These are phyloP conservation scores for Bombylius discolor DNA, from an alignment of 2,888 invertebrate genomes.

Conservation along the genomic window DNA sequence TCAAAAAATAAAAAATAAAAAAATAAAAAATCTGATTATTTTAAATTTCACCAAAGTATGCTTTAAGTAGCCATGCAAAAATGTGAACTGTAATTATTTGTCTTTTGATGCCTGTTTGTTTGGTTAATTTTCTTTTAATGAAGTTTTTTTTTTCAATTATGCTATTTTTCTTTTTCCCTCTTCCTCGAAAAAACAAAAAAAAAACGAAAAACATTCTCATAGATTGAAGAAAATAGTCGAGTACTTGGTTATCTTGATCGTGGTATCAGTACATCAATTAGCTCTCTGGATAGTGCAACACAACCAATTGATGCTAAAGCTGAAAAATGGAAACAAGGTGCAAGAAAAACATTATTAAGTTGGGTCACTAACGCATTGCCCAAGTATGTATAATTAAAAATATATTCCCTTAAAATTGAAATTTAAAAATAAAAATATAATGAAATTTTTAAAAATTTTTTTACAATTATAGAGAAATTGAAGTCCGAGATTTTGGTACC, in stretches of 20 bases:
- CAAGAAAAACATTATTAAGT: constrained; percentile 77
- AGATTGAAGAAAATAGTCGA: constrained; percentile 93
- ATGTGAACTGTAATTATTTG: no score
- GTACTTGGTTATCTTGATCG: constrained; percentile 75
- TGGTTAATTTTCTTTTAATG: no score
- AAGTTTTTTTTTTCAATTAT: no score
- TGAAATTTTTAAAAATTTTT: neutral
- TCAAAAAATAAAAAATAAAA: no score
- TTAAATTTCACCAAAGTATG: no score
- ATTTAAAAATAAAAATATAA: no score
- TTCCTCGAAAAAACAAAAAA: no score
- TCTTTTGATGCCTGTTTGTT: no score
- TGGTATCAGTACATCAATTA: constrained; percentile 63
- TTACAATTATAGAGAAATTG: constrained; percentile 54
- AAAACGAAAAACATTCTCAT: no score
- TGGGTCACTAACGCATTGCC: constrained; percentile 91
- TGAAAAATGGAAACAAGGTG: constrained; percentile 75
- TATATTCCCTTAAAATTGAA: no score
- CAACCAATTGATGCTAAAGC: constrained; percentile 41
- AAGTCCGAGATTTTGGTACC: constrained; percentile 85
- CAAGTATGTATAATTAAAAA: constrained; percentile 43
- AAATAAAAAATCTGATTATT: no score
- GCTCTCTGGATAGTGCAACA: constrained; percentile 68
- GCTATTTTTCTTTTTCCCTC: neutral
- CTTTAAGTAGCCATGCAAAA: no score